These are phyloP conservation scores for Mesopsocus fuscifrons DNA, from an alignment of 2,888 invertebrate species.

Conservation along the genomic window DNA sequence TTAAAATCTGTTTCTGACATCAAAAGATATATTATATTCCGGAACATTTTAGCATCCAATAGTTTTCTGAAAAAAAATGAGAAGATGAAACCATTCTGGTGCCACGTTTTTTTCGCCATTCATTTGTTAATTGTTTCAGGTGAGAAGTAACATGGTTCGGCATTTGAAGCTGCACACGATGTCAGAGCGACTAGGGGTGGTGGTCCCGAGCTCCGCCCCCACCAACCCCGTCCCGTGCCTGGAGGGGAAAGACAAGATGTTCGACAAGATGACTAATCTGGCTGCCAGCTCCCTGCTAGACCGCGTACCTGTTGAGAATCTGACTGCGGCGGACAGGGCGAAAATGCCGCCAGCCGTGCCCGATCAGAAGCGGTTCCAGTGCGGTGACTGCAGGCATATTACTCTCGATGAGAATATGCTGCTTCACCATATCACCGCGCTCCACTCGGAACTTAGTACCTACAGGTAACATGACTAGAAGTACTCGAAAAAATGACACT, in stretches of 20 bases:
- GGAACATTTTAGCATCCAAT: no score
- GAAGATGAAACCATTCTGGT: no score
- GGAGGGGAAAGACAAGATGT: conserved; percentile 56
- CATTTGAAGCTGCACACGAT: conserved; percentile 43
- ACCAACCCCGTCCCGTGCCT: conserved; percentile 67
- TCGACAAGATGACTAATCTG: conserved; percentile 66
- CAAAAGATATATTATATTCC: no score
- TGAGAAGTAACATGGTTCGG: conserved; percentile 47
- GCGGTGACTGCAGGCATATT: conserved; percentile 47
- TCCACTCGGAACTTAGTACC: conserved; percentile 39
- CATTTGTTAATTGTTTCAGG: no score
- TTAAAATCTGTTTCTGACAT: no score
- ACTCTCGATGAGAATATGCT: conserved; percentile 52
- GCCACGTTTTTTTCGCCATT: no score
- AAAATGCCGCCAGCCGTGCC: background rate
- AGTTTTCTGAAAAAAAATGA: no score
- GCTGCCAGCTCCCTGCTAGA: conserved; percentile 41
- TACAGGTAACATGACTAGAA: conserved; percentile 25
- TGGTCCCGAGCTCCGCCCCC: conserved; percentile 45
- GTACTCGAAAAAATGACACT: no score
- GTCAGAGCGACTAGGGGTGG: conserved; percentile 26
- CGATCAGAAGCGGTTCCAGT: conserved; percentile 34
- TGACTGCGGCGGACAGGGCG: conserved; percentile 20
- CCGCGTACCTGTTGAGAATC: conserved; percentile 17
- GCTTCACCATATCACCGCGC: conserved; percentile 47